Evolutionary conservation across 2,797 vertebrate species (phyloP).

Genomic region (Strix occidentalis): DNA sequence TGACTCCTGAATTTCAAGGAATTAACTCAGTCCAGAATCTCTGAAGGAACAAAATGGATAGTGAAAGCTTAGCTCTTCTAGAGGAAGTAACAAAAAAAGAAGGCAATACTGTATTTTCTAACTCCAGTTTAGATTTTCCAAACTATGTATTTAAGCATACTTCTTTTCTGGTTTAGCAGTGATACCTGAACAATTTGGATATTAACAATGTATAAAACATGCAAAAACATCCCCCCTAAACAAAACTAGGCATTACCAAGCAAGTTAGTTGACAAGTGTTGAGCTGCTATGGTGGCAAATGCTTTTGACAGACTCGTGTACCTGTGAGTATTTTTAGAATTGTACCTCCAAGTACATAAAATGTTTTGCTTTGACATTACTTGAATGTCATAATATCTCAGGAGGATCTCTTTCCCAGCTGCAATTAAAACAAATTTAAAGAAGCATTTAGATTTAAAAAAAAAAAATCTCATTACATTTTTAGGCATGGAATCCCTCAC

Average conservation of each 20-base stretch:
- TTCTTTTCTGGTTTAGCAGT: not conserved
- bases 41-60: not conserved
- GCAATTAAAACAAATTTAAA: not conserved
- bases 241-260: not conserved
- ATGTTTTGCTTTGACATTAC: not conserved
- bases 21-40: not conserved
- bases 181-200: not conserved
- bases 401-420: not conserved
- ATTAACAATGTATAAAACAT: not conserved
- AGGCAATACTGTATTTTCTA: not conserved
- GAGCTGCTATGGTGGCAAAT: not conserved
- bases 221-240: not conserved
- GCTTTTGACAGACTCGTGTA: not conserved
- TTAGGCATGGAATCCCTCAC: not conserved
- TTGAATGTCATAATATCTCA: not conserved
- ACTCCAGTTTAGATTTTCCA: not conserved
- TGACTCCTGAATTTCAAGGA: constrained; percentile 20
- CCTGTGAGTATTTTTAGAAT: not conserved
- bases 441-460: not conserved
- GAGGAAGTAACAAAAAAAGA: not conserved
- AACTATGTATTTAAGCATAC: not conserved
- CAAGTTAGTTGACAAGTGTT: not conserved
- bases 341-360: not conserved
- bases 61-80: not conserved
- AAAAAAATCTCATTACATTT: not conserved